Evolutionary conservation across 2,797 vertebrate species (phyloP).

Genomic region (Borostomias antarcticus): DNA sequence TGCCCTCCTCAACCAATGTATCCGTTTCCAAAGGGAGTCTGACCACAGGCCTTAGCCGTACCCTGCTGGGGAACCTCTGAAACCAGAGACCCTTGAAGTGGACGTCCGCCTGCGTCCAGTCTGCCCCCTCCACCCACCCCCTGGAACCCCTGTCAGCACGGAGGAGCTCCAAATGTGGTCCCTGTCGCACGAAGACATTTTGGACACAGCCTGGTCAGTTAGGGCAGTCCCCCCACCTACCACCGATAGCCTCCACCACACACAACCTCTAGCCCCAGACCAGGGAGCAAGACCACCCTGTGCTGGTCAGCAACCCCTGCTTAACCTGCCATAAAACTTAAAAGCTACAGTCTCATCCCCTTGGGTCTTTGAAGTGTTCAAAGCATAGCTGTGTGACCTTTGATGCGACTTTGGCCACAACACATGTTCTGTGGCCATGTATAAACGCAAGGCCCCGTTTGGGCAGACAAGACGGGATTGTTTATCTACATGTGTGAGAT

Average conservation of each 20-base stretch:
- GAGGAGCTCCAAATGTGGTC: slow-evolving; percentile 75
- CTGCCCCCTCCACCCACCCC: slow-evolving; percentile 59
- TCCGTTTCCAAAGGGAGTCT: slow-evolving; percentile 75
- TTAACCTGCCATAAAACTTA: slow-evolving; percentile 98
- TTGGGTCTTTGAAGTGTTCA: slow-evolving; percentile 91
- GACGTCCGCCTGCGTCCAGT: slow-evolving; percentile 87
- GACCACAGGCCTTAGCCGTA: slow-evolving; percentile 79
- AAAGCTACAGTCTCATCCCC: slow-evolving; percentile 85
- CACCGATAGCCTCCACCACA: slow-evolving; percentile 55
- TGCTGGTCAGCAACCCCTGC: slow-evolving; percentile 90
- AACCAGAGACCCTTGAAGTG: slow-evolving; percentile 99
- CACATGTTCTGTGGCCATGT: slow-evolving; percentile 86
- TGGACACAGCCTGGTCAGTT: slow-evolving; percentile 74
- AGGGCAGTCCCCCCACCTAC: slow-evolving; percentile 43
- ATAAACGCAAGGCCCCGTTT: slow-evolving; percentile 75
- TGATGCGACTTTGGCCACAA: slow-evolving; percentile 87
- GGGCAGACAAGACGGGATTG: slow-evolving; percentile 74
- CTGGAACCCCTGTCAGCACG: slow-evolving; percentile 76
- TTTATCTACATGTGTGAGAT: slow-evolving; percentile 83
- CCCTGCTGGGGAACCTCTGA: slow-evolving; percentile 96
- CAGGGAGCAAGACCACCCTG: slow-evolving; percentile 84
- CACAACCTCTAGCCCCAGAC: slow-evolving; percentile 63
- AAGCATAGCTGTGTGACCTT: slow-evolving; percentile 91
- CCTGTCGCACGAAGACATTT: slow-evolving; percentile 80
- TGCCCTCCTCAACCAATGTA: slow-evolving; percentile 83